Evolutionary conservation across 30 jellyfish, hydroid and myxozoan genomes (phyloP).

Genomic region (Hydractinia symbiolongicarpus): DNA sequence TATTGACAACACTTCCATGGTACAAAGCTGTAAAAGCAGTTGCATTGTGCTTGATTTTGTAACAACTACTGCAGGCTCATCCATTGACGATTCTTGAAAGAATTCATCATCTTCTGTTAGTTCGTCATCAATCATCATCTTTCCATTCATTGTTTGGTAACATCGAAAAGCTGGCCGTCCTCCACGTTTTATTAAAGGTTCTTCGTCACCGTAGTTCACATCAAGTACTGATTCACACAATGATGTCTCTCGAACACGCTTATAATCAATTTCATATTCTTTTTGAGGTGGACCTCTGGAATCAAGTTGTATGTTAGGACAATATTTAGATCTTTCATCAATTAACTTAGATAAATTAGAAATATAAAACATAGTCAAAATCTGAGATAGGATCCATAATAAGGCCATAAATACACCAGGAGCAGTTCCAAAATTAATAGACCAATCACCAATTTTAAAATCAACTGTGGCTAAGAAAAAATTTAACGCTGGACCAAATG

Average conservation of each 20-base stretch:
- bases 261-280: conserved; percentile 8
- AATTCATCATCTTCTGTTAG: conserved; percentile 26
- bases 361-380: conserved; percentile 38
- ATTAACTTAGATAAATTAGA: conserved; percentile 22
- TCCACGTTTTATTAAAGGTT: conserved; percentile 9
- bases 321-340: conserved; percentile 26
- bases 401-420: conserved; percentile 93
- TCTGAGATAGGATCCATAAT: conserved; percentile 72
- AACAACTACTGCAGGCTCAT: not conserved
- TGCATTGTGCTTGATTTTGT: not conserved
- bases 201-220: conserved; percentile 27
- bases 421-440: conserved; percentile 69
- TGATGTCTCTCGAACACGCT: conserved; percentile 34
- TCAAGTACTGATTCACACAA: conserved; percentile 34
- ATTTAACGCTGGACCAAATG: conserved; percentile 87
- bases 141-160: conserved; percentile 26
- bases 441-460: conserved; percentile 74
- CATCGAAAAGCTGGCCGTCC: conserved; percentile 12
- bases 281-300: conserved; percentile 16
- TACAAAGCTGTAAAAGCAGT: conserved; percentile 25
- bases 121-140: conserved; percentile 13
- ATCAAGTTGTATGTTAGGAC: conserved; percentile 24
- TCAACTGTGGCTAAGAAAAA: conserved; percentile 70
- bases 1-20: conserved; percentile 64
- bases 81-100: not conserved